These are phyloP conservation scores for Strigamia maritima DNA, from an alignment of 2,888 invertebrate species.

Conservation along the genomic window DNA sequence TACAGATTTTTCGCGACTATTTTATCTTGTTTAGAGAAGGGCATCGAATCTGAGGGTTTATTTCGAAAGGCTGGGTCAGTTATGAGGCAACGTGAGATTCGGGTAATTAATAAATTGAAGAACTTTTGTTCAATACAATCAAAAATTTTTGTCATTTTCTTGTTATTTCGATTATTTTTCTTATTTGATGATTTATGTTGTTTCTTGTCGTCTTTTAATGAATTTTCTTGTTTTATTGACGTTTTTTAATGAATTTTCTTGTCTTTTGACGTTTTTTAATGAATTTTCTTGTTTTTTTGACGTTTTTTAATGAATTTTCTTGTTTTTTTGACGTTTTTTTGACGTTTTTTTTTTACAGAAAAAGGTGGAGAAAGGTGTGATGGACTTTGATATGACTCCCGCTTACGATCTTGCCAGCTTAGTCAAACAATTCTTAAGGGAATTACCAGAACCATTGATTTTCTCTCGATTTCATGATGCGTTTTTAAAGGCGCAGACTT, in stretches of 20 bases:
- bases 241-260: slow-evolving; percentile 43
- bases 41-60: slow-evolving; percentile 74
- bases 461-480: slow-evolving; percentile 70
- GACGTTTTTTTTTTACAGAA: slow-evolving; percentile 46
- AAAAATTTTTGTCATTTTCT: not conserved
- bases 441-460: slow-evolving; percentile 80
- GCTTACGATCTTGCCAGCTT: slow-evolving; percentile 82
- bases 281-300: no score
- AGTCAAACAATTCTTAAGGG: slow-evolving; percentile 78
- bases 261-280: not conserved
- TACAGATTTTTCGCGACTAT: not conserved
- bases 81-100: slow-evolving; percentile 74
- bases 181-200: no score
- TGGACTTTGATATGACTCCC: slow-evolving; percentile 63
- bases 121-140: not conserved
- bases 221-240: no score
- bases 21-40: slow-evolving; percentile 59
- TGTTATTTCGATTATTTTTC: no score
- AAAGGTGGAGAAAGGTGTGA: slow-evolving; percentile 19
- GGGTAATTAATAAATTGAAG: slow-evolving; percentile 55
- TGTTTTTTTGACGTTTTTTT: no score
- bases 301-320: no score
- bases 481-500: slow-evolving; percentile 58
- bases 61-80: slow-evolving; percentile 86
- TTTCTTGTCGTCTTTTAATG: no score